Conservation (phyloP, 2,113 vertebrate species). For the Columba livia region DNA sequence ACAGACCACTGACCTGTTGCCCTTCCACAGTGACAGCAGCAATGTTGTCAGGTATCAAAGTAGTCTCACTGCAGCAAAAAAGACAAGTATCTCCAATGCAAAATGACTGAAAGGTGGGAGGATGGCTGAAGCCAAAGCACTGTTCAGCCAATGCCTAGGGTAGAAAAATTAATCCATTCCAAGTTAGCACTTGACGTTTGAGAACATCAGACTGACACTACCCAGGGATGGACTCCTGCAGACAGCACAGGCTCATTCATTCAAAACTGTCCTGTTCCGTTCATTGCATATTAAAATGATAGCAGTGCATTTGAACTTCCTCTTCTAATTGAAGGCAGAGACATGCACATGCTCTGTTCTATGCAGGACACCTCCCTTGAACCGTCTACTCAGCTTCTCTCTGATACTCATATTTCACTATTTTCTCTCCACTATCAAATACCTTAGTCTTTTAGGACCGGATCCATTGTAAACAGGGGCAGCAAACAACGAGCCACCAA, state of each 20-base stretch:
- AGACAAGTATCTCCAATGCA: background rate
- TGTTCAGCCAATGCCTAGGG: background rate
- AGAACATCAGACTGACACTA: background rate
- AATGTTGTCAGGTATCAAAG: background rate
- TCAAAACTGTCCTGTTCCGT: background rate
- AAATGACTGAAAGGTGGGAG: background rate
- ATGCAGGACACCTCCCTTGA: background rate
- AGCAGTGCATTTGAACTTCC: background rate
- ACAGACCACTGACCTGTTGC: background rate
- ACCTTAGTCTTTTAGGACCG: background rate
- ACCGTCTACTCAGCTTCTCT: background rate
- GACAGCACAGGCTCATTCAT: background rate
- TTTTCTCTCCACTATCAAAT: rapidly evolving
- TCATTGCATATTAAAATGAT: background rate
- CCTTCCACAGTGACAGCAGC: background rate
- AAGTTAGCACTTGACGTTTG: background rate
- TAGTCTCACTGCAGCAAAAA: background rate
- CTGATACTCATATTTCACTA: background rate
- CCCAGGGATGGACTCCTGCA: background rate
- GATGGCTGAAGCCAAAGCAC: background rate
- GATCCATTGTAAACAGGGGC: background rate
- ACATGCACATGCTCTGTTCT: background rate
- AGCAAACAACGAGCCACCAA: background rate
- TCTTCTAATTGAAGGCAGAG: background rate
- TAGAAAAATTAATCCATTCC: background rate